Evolutionary conservation across 2,113 vertebrate genomes (phyloP).

Genomic region (Boleophthalmus pectinirostris): DNA sequence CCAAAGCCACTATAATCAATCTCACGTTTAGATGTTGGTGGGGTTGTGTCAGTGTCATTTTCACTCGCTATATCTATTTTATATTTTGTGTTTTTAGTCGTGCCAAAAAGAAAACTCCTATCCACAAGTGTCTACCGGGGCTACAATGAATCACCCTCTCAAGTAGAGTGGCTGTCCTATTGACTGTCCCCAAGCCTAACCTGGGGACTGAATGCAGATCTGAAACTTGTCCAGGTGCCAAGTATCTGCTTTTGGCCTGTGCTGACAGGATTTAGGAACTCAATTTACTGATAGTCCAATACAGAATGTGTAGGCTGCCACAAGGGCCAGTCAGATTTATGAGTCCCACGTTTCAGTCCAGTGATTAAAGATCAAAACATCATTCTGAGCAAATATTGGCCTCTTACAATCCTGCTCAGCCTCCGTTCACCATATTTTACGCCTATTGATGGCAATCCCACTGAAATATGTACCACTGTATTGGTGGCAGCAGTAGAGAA

Average conservation of each 20-base stretch:
- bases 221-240: not conserved
- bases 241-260: not conserved
- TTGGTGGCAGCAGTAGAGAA: slow-evolving; percentile 1
- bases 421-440: not conserved
- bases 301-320: slow-evolving; percentile 4
- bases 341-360: not conserved
- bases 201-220: slow-evolving; percentile 4
- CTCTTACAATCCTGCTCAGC: not conserved
- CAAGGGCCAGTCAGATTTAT: slow-evolving; percentile 7
- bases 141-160: not conserved
- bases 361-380: slow-evolving; percentile 14
- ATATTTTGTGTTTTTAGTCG: not conserved
- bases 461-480: slow-evolving; percentile 4
- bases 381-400: slow-evolving; percentile 8
- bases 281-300: slow-evolving; percentile 7
- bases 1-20: not conserved
- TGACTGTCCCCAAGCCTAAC: not conserved
- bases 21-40: not conserved
- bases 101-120: not conserved
- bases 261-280: slow-evolving; percentile 6
- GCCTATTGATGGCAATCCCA: not conserved
- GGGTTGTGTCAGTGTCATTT: not conserved
- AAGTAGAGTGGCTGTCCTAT: not conserved
- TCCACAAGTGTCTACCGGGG: not conserved
- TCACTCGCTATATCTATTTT: too few relatives aligned